These are phyloP conservation scores for Nycticebus coucang DNA, from an alignment of 2,113 vertebrate genomes.

Conservation along the genomic window DNA sequence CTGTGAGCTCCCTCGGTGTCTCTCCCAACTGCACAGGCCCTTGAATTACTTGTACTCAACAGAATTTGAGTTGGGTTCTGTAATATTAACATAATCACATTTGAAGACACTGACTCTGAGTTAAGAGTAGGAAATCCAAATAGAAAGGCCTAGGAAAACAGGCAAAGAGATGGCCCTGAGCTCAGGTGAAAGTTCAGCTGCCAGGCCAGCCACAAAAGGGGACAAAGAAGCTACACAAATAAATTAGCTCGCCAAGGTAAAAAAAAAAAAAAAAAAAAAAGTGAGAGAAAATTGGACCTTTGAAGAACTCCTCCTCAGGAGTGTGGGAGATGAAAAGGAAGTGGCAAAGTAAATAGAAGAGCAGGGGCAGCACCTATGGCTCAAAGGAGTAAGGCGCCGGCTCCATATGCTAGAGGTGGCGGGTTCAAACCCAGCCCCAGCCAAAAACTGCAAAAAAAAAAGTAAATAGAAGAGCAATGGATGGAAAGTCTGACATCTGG, in stretches of 20 bases:
- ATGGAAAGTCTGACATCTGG: neutral
- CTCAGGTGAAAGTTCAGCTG: neutral
- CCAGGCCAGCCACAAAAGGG: neutral
- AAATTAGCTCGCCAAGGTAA: neutral
- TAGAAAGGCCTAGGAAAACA: neutral
- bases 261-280: neutral
- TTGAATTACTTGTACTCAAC: neutral
- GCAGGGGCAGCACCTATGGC: too few species aligned
- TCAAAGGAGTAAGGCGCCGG: too few species aligned
- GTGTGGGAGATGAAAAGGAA: neutral
- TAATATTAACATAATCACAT: neutral
- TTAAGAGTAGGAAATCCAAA: neutral
- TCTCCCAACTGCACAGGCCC: neutral
- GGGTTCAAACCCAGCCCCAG: too few species aligned
- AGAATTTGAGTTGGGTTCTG: neutral
- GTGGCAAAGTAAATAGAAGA: neutral
- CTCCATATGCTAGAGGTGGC: too few species aligned
- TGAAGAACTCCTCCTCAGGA: neutral
- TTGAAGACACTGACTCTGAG: neutral
- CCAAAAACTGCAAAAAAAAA: too few species aligned
- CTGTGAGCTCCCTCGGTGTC: neutral
- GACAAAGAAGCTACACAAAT: neutral
- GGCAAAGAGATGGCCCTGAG: neutral
- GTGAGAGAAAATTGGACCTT: neutral
- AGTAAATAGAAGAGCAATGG: neutral